Conservation (phyloP, 92 coral and sea anemone genomes). For the Epizoanthus illoricatus region DNA sequence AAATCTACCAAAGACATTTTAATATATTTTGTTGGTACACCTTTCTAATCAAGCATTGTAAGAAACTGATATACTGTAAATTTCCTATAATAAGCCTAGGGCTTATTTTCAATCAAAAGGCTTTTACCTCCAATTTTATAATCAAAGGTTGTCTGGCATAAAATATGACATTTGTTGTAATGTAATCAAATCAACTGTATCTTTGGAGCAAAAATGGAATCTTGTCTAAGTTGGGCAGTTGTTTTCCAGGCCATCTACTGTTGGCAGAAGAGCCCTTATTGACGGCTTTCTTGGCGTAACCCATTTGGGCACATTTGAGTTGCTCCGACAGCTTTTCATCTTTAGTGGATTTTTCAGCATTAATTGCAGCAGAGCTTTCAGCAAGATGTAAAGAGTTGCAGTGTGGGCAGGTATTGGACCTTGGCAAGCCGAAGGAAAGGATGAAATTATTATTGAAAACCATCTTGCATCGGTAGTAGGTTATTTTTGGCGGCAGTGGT, state of each 20-base stretch:
- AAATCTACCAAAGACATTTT: no score
- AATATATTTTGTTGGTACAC: no score
- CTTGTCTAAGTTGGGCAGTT: neutral
- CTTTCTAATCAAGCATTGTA: no score
- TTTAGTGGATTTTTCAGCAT: neutral
- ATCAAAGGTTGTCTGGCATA: slow-evolving; percentile 39
- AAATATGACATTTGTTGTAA: slow-evolving; percentile 3
- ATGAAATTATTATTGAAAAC: slow-evolving; percentile 24
- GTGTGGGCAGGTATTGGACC: slow-evolving; percentile 39
- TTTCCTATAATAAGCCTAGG: no score
- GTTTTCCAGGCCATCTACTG: slow-evolving; percentile 32
- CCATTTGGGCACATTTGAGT: neutral
- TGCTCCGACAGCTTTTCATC: no score
- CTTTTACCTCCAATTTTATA: no score
- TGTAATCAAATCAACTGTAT: slow-evolving; percentile 43
- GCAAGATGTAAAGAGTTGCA: slow-evolving; percentile 13
- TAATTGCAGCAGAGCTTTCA: neutral
- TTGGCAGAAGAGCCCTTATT: slow-evolving; percentile 30
- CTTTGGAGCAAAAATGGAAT: slow-evolving; percentile 10
- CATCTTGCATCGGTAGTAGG: neutral
- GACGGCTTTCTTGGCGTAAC: slow-evolving; percentile 2
- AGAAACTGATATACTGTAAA: no score
- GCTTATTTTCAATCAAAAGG: no score
- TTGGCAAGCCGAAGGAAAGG: slow-evolving; percentile 42
- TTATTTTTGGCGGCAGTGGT: neutral